Conservation (phyloP, 1,140 invertebrate species). For the Stegodyphus dumicola region DNA sequence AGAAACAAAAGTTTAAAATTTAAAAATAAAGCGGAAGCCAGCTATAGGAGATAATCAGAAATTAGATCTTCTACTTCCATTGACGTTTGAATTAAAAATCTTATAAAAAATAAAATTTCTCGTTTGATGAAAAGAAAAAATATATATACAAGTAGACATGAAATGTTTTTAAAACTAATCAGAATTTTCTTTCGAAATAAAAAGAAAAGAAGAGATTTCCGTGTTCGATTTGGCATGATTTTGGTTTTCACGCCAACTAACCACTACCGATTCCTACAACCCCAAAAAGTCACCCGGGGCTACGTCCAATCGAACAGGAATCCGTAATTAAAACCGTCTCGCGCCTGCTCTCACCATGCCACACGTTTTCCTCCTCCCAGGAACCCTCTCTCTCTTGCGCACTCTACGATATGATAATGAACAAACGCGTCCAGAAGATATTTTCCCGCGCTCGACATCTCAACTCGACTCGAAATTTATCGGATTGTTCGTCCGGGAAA, state of each 20-base stretch:
- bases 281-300: conserved; percentile 58
- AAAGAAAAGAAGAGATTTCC: neutral
- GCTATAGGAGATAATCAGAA: too few species aligned
- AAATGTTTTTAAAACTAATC: too few species aligned
- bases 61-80: too few species aligned
- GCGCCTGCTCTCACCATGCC: conserved; percentile 3
- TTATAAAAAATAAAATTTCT: too few species aligned
- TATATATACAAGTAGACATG: too few species aligned
- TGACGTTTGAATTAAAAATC: too few species aligned
- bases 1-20: too few species aligned
- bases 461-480: conserved; percentile 53
- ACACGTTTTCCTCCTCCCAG: neutral
- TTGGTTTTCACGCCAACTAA: neutral
- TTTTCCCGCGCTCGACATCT: conserved; percentile 41
- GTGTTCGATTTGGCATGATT: neutral
- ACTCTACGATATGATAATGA: conserved; percentile 42
- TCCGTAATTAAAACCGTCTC: conserved; percentile 58
- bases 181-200: too few species aligned
- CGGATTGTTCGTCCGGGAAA: conserved; percentile 46
- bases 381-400: neutral
- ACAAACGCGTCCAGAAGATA: conserved; percentile 44
- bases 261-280: conserved; percentile 25
- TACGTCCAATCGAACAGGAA: conserved; percentile 60
- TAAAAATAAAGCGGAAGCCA: too few species aligned
- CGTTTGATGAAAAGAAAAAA: too few species aligned